Conservation (phyloP, 2,888 invertebrate species). For the Euzetes globulus region DNA sequence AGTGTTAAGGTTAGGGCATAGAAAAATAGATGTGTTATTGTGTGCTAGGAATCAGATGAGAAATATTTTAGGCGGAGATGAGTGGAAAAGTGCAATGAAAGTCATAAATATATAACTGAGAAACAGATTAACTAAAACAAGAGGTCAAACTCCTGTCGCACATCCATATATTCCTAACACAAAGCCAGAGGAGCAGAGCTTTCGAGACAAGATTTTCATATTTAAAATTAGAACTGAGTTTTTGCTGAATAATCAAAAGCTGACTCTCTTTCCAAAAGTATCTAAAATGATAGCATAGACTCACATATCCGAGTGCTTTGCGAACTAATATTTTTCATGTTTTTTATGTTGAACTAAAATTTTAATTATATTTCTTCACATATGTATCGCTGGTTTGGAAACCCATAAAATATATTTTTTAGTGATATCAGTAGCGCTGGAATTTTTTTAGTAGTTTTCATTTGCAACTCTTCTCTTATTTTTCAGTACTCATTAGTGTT, state of each 20-base stretch:
- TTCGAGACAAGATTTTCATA: not conserved
- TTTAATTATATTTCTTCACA: not conserved
- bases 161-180: not conserved
- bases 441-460: too few species aligned
- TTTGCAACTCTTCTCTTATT: not conserved
- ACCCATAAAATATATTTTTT: too few species aligned
- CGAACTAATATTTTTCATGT: not conserved
- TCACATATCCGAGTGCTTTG: not conserved
- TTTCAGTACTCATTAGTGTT: not conserved
- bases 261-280: not conserved
- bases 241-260: not conserved
- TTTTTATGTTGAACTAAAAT: not conserved
- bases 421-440: too few species aligned
- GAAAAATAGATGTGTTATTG: constrained; percentile 8
- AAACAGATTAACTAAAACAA: not conserved
- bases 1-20: constrained; percentile 7
- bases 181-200: not conserved
- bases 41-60: not conserved
- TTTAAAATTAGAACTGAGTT: not conserved
- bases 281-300: not conserved
- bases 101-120: not conserved
- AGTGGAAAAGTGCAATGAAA: not conserved
- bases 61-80: not conserved
- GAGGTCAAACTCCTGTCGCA: not conserved
- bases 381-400: not conserved